Evolutionary conservation across 37 sponge, comb jelly and placozoan species (phyloP).

Genomic region (Spongilla lacustris): DNA sequence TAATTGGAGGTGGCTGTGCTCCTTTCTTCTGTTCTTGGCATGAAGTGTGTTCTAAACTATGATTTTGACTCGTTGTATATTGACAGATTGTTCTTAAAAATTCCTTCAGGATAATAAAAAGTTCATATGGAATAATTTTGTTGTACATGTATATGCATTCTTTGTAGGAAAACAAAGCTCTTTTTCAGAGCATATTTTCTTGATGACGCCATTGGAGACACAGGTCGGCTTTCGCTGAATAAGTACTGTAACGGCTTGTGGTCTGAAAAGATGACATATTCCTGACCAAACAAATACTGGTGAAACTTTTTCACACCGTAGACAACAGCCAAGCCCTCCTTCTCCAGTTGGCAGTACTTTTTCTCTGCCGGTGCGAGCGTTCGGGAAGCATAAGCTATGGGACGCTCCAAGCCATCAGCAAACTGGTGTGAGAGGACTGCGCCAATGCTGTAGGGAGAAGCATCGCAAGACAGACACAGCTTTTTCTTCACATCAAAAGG

Average conservation of each 20-base stretch:
- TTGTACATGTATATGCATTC: neutral
- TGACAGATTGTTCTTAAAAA: too few species aligned
- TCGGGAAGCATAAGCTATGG: neutral
- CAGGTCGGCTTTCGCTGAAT: neutral
- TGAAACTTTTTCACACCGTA: conserved; percentile 16
- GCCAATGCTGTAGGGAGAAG: conserved; percentile 8
- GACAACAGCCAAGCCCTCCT: conserved; percentile 5
- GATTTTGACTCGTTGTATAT: too few species aligned
- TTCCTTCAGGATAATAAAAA: too few species aligned
- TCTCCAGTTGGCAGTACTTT: conserved; percentile 5
- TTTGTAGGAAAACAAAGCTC: too few species aligned
- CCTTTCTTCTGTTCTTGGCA: too few species aligned
- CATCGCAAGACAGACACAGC: neutral
- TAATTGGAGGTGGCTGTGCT: too few species aligned
- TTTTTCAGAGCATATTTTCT: too few species aligned
- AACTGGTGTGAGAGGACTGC: neutral
- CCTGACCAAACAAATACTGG: conserved; percentile 16
- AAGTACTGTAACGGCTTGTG: conserved; percentile 14
- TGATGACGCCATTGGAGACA: conserved; percentile 16
- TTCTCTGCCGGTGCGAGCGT: neutral
- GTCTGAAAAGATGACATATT: conserved; percentile 8
- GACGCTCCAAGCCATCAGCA: neutral
- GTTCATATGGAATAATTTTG: neutral
- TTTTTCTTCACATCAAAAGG: neutral
- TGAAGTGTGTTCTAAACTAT: too few species aligned